Base-by-base conservation (phyloP, 2,888 invertebrate genomes). In the Sesia apiformis region DNA sequence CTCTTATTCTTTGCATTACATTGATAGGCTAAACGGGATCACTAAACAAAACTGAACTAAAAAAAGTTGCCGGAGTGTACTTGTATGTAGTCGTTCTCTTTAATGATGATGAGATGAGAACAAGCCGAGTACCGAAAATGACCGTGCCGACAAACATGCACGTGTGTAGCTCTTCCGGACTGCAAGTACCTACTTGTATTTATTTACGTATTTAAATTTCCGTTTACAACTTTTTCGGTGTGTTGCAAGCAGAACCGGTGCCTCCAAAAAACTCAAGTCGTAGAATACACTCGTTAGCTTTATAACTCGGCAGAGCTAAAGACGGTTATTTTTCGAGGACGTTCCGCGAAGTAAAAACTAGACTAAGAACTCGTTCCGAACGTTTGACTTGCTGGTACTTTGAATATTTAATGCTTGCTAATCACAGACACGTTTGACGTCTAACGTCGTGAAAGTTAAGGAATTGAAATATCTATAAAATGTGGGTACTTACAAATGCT, bases 281-380 rank as follows among this genome's bases (percentile, higher is more conserved):
- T 23, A 62, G 69, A 74, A 74, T 69, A 67, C 64, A 65, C 73
- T 78, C 74, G 70, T 76, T 80, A 75, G 46, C n/a, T 8, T 46
- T 46, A n/a, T 23, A 23, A 23, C 23, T 23, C 23, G 23, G 23
- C 23, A 23, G 23, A 68, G 23, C 4, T 58, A 62, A 61, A 65
- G 85, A 65, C 85, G 84, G 86, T 87, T 87, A 85, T 77, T 74
- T 84, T 80, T 87, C 85, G 81, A 87, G 85, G 85, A 82, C 85
- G 70, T 65, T 64, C 63, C 59, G 58, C 59, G 63, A 63, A 65
- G 61, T 67, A 83, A 84, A 84, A 85, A 85, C 80, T 72, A 70
- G 78, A 72, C 67, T 64, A 58, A 62, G 66, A 76, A 85, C 84
- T 76, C 60, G 80, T 84, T 85, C 65, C 56, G 61, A 72, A 67